Evolutionary conservation across 2,797 vertebrate species (phyloP).

Genomic region (Odontamblyopus rebecca): DNA sequence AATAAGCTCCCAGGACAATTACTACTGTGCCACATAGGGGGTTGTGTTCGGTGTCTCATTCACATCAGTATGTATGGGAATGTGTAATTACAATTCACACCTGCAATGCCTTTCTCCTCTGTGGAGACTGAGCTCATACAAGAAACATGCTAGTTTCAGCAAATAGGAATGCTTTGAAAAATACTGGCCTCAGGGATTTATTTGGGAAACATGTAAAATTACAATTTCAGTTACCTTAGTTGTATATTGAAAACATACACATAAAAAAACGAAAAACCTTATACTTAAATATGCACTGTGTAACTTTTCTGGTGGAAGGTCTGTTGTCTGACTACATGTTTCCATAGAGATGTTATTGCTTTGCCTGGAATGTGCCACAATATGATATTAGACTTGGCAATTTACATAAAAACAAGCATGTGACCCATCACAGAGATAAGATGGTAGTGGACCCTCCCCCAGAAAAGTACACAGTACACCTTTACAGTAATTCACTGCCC

Average conservation of each 20-base stretch:
- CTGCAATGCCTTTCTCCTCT: neutral
- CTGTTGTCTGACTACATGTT: no score
- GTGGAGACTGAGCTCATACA: neutral
- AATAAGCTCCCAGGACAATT: neutral
- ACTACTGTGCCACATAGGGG: neutral
- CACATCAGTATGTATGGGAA: neutral
- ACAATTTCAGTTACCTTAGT: neutral
- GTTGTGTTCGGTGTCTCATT: neutral
- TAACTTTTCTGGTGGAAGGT: no score
- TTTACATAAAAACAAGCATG: no score
- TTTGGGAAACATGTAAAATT: neutral
- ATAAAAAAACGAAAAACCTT: no score
- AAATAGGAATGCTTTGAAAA: neutral
- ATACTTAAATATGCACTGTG: no score
- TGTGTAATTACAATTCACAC: constrained; percentile 3
- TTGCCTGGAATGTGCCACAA: no score
- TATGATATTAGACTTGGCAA: no score
- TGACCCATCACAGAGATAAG: no score
- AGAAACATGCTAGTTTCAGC: constrained; percentile 14
- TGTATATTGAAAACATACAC: neutral
- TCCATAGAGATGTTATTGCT: no score
- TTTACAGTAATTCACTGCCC: no score
- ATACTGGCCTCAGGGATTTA: neutral
- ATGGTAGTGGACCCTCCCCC: no score
- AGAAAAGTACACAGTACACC: no score